Evolutionary conservation across 2,797 vertebrate species (phyloP).

Genomic region (Poecile montanus): DNA sequence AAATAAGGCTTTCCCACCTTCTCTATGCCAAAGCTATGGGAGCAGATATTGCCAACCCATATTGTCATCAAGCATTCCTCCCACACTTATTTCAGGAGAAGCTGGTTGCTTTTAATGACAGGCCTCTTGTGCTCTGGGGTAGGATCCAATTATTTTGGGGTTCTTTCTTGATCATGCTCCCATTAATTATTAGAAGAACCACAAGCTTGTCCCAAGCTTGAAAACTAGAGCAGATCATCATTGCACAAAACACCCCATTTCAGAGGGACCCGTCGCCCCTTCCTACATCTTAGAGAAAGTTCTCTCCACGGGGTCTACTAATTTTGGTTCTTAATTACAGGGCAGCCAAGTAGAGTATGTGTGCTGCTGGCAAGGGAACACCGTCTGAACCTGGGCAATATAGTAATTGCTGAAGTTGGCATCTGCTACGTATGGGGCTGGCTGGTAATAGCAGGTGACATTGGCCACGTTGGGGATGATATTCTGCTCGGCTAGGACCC

Average conservation of each 20-base stretch:
- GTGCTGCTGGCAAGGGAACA: slow-evolving; percentile 95
- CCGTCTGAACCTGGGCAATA: slow-evolving; percentile 96
- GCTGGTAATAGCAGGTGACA: slow-evolving; percentile 99
- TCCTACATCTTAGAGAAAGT: slow-evolving; percentile 8
- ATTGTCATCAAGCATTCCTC: slow-evolving; percentile 78
- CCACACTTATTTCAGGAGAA: slow-evolving; percentile 70
- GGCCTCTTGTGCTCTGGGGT: slow-evolving; percentile 75
- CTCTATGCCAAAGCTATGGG: slow-evolving; percentile 79
- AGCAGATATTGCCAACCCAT: slow-evolving; percentile 78
- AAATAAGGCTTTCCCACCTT: slow-evolving; percentile 69
- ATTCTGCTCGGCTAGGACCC: slow-evolving; percentile 96
- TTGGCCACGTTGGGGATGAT: slow-evolving; percentile 98
- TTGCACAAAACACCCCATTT: slow-evolving; percentile 72
- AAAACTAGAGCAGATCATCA: slow-evolving; percentile 76
- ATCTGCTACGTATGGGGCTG: slow-evolving; percentile 96
- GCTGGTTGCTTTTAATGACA: slow-evolving; percentile 76
- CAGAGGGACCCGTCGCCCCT: slow-evolving; percentile 36
- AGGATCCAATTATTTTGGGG: slow-evolving; percentile 69
- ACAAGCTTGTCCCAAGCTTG: slow-evolving; percentile 71
- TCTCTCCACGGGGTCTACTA: slow-evolving; percentile 55
- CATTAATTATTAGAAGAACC: slow-evolving; percentile 60
- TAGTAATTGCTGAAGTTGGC: slow-evolving; percentile 99
- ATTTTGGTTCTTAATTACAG: slow-evolving; percentile 88
- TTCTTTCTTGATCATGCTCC: slow-evolving; percentile 70
- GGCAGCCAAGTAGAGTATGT: slow-evolving; percentile 97